phyloP scores from a whole-genome alignment of 2,113 vertebrate genomes.

The Nematolebias whitei region DNA sequence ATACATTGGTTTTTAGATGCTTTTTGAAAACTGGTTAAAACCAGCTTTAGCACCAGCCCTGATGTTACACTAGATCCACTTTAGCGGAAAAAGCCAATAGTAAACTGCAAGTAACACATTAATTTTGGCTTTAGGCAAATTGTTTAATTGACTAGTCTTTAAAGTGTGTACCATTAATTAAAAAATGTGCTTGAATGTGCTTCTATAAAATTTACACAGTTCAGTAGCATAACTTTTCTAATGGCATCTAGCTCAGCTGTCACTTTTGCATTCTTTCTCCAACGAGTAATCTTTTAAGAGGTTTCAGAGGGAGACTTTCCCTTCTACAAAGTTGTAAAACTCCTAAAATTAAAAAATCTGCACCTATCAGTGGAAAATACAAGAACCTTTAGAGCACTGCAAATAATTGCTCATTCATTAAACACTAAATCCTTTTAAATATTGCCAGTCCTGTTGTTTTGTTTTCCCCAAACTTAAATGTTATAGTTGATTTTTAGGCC shows the following conservation, averaged over 20 bases:
- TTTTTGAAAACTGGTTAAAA: no score
- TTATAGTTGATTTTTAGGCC: neutral
- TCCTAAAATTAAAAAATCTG: neutral
- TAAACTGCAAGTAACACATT: no score
- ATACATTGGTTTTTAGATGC: neutral
- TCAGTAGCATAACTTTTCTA: no score
- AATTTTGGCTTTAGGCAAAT: neutral
- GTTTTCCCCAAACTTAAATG: neutral
- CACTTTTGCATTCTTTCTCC: neutral
- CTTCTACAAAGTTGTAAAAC: neutral
- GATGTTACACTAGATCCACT: no score
- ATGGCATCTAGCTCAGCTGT: no score
- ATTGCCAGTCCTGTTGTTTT: neutral
- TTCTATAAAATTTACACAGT: no score
- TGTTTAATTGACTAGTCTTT: neutral
- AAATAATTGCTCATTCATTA: neutral
- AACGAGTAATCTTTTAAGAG: neutral
- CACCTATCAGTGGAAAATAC: conserved; percentile 1
- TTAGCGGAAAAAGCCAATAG: no score
- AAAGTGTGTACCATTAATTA: neutral
- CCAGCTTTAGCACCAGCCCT: no score
- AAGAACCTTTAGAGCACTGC: neutral
- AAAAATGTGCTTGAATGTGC: neutral
- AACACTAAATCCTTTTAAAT: neutral
- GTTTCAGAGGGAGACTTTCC: neutral